Base-by-base conservation (phyloP, 2,888 invertebrate species). In the Nymphalis urticae region DNA sequence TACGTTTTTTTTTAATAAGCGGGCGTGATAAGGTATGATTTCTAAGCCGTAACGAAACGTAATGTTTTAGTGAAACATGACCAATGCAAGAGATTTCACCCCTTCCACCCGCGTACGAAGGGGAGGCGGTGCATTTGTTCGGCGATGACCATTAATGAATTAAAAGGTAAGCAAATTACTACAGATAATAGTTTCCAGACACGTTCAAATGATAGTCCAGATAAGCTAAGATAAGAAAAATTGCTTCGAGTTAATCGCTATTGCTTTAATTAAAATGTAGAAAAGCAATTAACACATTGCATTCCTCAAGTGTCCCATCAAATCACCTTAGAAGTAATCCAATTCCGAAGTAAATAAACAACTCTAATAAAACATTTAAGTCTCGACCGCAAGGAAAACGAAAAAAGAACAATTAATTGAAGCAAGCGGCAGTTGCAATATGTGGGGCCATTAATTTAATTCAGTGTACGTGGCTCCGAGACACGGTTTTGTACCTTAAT, bases 371-470 rank as follows among this genome's bases (percentile, higher is more conserved):
- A 90, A 90, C 88, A 91, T 91, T 90, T 89, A 90, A 89, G 86
- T 17, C 58, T 19, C 85, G 80, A 73, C 54, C 69, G 60, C 68
- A 62, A 77, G 84, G 78, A 82, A 84, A 81, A 82, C 83, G 82
- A 85, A 89, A 90, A 89, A 89, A 86, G 82, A 82, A 84, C 89
- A 89, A 90, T 91, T 91, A 91, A 91, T 91, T 85, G 81, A 82
- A 79, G 75, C 78, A 80, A 78, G 79, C 83, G 83, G 80, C 82
- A 81, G 82, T 82, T 87, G 92, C 92, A 92, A 92, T 92, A 92
- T 92, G 90, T 92, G 92, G 78, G 82, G 83, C 89, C 92, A 92
- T 92, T 92, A 92, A 92, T 92, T 92, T 90, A 91, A 91, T 92
- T 90, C 90, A 88, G 87, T 85, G 85, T 88, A 89, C 90, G 90